These are phyloP conservation scores for Sinosuthora webbiana DNA, from an alignment of 2,113 vertebrate species.

Conservation along the genomic window DNA sequence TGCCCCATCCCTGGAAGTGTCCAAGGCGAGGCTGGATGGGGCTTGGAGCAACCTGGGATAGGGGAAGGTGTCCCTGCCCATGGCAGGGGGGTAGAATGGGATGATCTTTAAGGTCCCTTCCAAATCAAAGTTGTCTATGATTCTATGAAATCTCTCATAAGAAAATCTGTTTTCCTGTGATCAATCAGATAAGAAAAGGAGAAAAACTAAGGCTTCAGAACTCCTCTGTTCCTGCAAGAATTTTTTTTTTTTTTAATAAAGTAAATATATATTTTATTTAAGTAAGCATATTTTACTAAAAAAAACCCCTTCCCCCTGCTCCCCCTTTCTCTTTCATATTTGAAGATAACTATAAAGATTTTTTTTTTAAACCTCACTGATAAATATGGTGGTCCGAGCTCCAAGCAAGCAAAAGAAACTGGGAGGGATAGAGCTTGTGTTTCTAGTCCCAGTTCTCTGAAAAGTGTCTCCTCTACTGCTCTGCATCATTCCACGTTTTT, in stretches of 20 bases:
- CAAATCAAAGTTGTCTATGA: neutral
- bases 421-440: neutral
- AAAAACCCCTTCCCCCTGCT: fast-evolving
- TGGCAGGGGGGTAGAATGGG: neutral
- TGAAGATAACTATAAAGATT: neutral
- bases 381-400: neutral
- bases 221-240: neutral
- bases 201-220: neutral
- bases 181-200: neutral
- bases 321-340: fast-evolving
- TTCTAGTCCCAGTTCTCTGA: neutral
- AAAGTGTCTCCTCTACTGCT: neutral
- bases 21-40: neutral
- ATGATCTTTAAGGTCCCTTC: neutral
- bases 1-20: neutral
- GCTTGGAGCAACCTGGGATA: neutral
- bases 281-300: neutral
- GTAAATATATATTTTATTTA: neutral
- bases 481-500: neutral
- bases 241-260: neutral
- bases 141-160: neutral
- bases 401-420: neutral
- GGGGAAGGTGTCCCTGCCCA: neutral
- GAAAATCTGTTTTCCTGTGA: neutral
- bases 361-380: neutral